Conservation (phyloP, 1,140 invertebrate genomes). For the Tyrophagus putrescentiae region DNA sequence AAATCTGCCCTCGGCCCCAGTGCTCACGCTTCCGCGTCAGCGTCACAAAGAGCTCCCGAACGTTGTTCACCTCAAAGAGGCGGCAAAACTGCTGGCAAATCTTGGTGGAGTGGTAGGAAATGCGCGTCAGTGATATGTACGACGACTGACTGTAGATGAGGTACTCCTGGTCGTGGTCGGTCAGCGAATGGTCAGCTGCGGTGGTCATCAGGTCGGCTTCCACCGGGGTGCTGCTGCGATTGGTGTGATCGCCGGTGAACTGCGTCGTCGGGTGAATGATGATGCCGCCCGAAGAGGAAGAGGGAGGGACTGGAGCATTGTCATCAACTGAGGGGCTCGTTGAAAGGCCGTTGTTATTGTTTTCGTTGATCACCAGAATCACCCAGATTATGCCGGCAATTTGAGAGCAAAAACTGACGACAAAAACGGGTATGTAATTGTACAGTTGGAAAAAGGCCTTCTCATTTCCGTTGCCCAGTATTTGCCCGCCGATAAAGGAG, state of each 20-base stretch:
- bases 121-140: neutral
- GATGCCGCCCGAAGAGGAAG: neutral
- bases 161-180: neutral
- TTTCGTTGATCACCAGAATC: constrained; percentile 13
- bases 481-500: constrained; percentile 19
- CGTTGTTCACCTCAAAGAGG: constrained; percentile 16
- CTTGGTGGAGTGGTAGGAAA: neutral
- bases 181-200: neutral
- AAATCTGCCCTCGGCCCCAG: neutral
- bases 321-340: too few relatives aligned
- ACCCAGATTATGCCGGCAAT: constrained; percentile 13
- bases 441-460: constrained; percentile 9
- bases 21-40: neutral
- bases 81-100: constrained; percentile 5
- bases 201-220: neutral
- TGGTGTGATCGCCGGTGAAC: neutral
- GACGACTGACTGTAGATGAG: constrained; percentile 1
- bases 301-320: neutral
- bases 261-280: neutral
- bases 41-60: neutral
- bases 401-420: constrained; percentile 17
- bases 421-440: constrained; percentile 18
- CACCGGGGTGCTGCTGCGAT: neutral
- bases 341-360: neutral
- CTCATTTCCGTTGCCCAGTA: constrained; percentile 15